Percentiles rank a stretch among this genome's conserved stretches.
These are phyloP conservation scores for Neocrepidodera transversa DNA, from an alignment of 2,888 invertebrate genomes.

Conservation along the genomic window DNA sequence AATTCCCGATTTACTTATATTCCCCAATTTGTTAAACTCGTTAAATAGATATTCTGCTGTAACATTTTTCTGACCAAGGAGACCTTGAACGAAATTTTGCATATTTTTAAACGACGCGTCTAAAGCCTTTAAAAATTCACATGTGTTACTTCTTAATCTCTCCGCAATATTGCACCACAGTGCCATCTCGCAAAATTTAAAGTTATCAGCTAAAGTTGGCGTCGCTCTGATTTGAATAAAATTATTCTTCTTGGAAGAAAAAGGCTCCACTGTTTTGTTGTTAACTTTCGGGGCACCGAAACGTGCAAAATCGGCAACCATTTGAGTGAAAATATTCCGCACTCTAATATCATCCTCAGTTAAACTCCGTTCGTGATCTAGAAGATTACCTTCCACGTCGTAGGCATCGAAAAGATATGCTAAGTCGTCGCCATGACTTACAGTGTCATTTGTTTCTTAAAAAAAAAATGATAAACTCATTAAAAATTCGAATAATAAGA, in stretches of 20 bases:
- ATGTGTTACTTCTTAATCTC: slow-evolving; percentile 65
- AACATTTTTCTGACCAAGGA: slow-evolving; percentile 20
- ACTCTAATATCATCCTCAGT: slow-evolving; percentile 69
- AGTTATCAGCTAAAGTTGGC: slow-evolving; percentile 61
- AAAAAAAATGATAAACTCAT: not conserved
- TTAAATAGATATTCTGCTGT: not conserved
- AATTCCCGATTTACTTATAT: slow-evolving; percentile 5
- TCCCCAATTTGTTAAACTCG: not conserved
- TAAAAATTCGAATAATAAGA: not conserved
- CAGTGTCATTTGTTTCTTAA: slow-evolving; percentile 53
- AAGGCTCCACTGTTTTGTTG: slow-evolving; percentile 57
- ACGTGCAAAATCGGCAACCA: slow-evolving; percentile 73
- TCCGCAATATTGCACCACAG: slow-evolving; percentile 71
- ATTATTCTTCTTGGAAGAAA: slow-evolving; percentile 59
- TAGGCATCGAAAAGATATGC: slow-evolving; percentile 74
- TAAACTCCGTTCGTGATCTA: slow-evolving; percentile 55
- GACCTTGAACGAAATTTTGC: slow-evolving; percentile 19
- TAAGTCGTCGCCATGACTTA: slow-evolving; percentile 76
- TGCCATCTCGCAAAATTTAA: slow-evolving; percentile 72
- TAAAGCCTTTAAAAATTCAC: slow-evolving; percentile 57
- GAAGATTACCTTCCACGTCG: slow-evolving; percentile 66
- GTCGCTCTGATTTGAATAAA: slow-evolving; percentile 65
- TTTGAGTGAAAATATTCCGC: slow-evolving; percentile 69
- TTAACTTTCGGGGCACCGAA: slow-evolving; percentile 58
- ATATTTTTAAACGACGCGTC: slow-evolving; percentile 44